Evolutionary conservation across 2,888 invertebrate genomes (phyloP), one percentile per base, ranked within the genome.

Genomic region (Trichogramma evanescens): DNA sequence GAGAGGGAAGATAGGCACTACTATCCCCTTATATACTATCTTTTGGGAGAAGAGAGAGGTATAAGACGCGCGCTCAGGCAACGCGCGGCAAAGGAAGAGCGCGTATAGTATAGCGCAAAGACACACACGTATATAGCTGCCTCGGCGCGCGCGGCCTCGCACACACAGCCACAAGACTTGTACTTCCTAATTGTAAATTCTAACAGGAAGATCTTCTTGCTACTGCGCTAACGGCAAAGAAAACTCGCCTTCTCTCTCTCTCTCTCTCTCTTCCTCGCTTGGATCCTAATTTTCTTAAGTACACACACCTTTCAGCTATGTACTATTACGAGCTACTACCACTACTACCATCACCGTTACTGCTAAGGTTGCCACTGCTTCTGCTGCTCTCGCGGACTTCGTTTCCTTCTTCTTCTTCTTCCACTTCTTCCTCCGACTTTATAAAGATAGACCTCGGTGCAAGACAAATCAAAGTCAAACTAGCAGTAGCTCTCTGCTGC

Each of bases 271-370:
- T 8, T 9, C 44, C 40, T 26, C 10, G 10, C 13, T 6, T n/a
- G 39, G 45, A 45, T 50, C 51, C 45, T 57, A 57, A 57, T 57
- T 57, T 57, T 57, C 57, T 57, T 57, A 51, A 57, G 51, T 45
- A 57, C 7, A 53, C 52, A 49, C 8, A 10, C n/a, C 45, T 45
- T 6, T 4, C 8, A 39, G 10, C 54, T 54, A 26, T 26, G 26
- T 26, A 26, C 26, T 26, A 26, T 26, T 26, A 26, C 26, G 26
- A 45, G 9, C 45, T n/a, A 45, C 2, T n/a, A 45, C 9, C 2
- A 9, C n/a, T 45, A n/a, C 45, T n/a, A n/a, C 9, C 9, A n/a
- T 45, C n/a, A 2, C n/a, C 9, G n/a, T 45, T 45, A n/a, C 9
- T 45, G 9, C 26, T 26, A 26, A 26, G 26, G 26, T 26, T 26